Percentiles rank a stretch among this genome's conserved stretches.
phyloP scores from a whole-genome alignment of 2,797 vertebrate genomes.

The Hemibagrus guttatus region DNA sequence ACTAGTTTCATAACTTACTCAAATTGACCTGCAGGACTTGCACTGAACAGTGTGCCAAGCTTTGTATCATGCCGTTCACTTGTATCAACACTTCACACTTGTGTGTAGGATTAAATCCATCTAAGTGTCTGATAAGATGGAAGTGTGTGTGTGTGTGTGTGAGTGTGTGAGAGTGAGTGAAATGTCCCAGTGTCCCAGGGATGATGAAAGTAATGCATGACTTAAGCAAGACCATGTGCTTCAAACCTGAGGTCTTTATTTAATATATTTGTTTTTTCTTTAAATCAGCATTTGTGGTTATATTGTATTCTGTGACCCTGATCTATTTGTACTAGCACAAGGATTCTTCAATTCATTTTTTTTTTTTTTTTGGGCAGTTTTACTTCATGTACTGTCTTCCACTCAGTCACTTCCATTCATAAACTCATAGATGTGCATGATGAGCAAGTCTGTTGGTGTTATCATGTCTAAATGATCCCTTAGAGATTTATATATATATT shows the following conservation, averaged over 20 bases:
- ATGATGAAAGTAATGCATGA: constrained; percentile 32
- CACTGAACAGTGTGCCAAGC: constrained; percentile 1
- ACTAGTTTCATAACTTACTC: not conserved
- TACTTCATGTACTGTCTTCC: no score
- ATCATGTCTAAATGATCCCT: no score
- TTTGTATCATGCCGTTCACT: not conserved
- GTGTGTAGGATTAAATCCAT: constrained; percentile 13
- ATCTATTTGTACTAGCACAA: not conserved
- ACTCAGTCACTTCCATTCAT: no score
- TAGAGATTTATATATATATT: no score
- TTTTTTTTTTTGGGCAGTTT: no score
- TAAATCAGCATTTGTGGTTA: not conserved
- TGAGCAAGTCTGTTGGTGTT: no score
- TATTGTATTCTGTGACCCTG: not conserved
- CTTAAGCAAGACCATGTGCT: constrained; percentile 20
- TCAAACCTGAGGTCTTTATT: not conserved
- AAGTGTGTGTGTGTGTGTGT: not conserved
- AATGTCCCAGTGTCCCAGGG: constrained; percentile 5
- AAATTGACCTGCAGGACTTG: not conserved
- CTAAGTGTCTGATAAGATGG: constrained; percentile 1
- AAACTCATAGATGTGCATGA: no score
- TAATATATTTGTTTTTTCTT: not conserved
- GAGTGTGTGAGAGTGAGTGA: not conserved
- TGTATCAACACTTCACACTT: not conserved
- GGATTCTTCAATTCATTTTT: not conserved